Evolutionary conservation across 2,888 invertebrate genomes (phyloP), one percentile per base, ranked within the genome.

Genomic region (Timema cristinae): DNA sequence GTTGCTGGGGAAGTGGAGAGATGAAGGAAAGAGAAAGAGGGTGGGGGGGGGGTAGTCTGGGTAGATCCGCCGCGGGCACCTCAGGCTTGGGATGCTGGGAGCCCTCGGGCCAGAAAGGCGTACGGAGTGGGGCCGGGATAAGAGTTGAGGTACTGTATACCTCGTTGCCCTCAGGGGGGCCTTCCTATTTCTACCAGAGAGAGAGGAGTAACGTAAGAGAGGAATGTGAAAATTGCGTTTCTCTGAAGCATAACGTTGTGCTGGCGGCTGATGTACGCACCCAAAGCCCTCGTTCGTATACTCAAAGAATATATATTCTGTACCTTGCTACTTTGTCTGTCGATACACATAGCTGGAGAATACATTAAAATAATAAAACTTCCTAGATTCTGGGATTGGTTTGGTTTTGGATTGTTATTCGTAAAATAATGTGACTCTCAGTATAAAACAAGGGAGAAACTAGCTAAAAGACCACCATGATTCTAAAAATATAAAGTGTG

Each of bases 211-310:
- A 50, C 13, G 52, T 47, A 63, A 71, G 49, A 51, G 63, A 66
- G 70, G 73, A 73, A 72, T 72, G 73, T 70, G 72, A 70, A 73
- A 71, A 71, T 71, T 72, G 70, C 72, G 72, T 70, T 68, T 72
- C 68, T 68, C 68, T 54, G 48, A 69, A 69, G 67, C 71, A 67
- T 66, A 66, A 70, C 70, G 70, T 54, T 52, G 66, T n/a, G 32
- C 32, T 32, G 32, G 2, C 32, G 32, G 32, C 32, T 32, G 32
- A 32, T 32, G 32, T 32, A 32, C 32, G 32, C 4, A 32, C 32
- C 32, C 32, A 32, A 32, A 32, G 32, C 32, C 32, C 32, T 32
- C 32, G 32, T 32, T 32, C 32, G 32, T 32, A 32, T 32, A 32
- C 32, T 32, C 32, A 32, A 32, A 32, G 32, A 32, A 32, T 32